Evolutionary conservation across 2,888 invertebrate genomes (phyloP), one percentile per base, ranked within the genome.

Genomic region (Notodonta dromedarius): DNA sequence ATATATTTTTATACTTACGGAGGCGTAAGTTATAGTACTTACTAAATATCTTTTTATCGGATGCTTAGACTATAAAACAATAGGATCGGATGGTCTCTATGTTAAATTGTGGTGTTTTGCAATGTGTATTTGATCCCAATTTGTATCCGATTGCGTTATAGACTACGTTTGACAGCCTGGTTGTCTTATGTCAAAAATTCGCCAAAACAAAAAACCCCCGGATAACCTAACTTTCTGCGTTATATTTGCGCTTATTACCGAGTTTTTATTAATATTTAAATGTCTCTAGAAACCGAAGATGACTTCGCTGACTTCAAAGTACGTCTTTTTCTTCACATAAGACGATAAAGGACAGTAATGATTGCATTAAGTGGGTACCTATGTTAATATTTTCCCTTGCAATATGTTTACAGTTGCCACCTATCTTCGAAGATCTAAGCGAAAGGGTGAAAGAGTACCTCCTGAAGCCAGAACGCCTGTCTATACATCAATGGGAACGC

Each of bases 401-500:
- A 70, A 71, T 76, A 71, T 84, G 77, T 89, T 90, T 65, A 12
- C 69, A 94, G 93, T 66, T 88, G 40, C 96, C 96, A 60, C 96
- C 96, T 32, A 94, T 96, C 63, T 90, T 96, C 63, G 95, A 96
- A 58, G 94, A 95, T 70, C 92, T 96, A 42, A 92, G 94, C 74
- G 94, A 95, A 67, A 94, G 95, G 69, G 88, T 97, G 42, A 95
- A 95, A 77, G 94, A 95, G 57, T 96, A 96, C 73, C 88, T 97
- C 48, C 87, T 95, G 59, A 94, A 95, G 74, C 95, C 96, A 2
- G 97, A 97, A 76, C 94, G 94, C 65, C 88, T 97, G 54, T 95
- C 97, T 0, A 96, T 97, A 69, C 96, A 97, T 85, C 94, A 95
- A 73, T 94, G 95, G 86, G 95, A 96, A 78, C 94, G 94, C 73